Base-by-base conservation (phyloP, 2,888 invertebrate genomes). In the Drosophila tripunctata region DNA sequence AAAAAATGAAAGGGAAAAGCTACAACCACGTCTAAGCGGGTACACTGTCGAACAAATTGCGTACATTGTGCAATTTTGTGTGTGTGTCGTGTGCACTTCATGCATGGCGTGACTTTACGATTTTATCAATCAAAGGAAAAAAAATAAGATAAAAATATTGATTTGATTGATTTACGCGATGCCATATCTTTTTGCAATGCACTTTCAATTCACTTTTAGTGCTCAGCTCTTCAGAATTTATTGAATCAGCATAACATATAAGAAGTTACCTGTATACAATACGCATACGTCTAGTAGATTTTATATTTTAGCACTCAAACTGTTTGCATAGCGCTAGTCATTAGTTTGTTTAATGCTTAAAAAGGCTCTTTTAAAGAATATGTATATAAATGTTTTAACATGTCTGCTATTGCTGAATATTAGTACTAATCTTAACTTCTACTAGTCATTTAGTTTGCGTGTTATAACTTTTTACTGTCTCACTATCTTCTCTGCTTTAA, bases 51-150 rank as follows among this genome's bases (percentile, higher is more conserved):
- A 63, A 74, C 72, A 74, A 72, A 74, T 60, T 64, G 63, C 52
- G 51, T 51, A 40, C 30, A 40, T 7, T 33, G 10, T 45, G 31
- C 19, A 4, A 12, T 5, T 21, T 1, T 33, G 8, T 30, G 7
- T 58, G 33, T 22, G 30, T 31, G 24, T 51, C n/a, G 30, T 33
- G 14, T 60, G 62, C 50, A 50, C 47, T 68, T 75, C 54, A 64
- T 74, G 67, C 67, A 67, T 66, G 63, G 47, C 45, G 43, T 61
- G 77, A 72, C 75, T 78, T 75, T 71, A 64, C 69, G 77, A 74
- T 78, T 79, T 80, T 77, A 77, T 78, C 78, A 78, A 75, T 77
- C 81, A 77, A 71, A 72, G 40, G 38, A 54, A 65, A 70, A 62
- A 50, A 33, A 14, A 62, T 5, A 2, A 24, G 27, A 27, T 27